Evolutionary conservation across 2,888 invertebrate species (phyloP).

Genomic region (Seira sanloemensis): DNA sequence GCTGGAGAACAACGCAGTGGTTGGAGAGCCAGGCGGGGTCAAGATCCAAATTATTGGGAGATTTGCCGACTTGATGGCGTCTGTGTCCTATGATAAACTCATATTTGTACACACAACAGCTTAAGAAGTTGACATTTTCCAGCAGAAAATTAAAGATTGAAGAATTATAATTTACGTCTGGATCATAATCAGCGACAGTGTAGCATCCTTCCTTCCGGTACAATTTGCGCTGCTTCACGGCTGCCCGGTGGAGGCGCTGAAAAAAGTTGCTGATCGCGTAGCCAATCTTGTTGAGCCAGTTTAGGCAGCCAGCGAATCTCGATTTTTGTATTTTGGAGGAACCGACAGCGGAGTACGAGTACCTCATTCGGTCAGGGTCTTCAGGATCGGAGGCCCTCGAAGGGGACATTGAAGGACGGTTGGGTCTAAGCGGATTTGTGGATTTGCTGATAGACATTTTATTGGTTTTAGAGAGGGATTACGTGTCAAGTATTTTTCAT

Average conservation of each 20-base stretch:
- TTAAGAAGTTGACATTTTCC: neutral
- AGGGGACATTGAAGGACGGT: too few relatives aligned
- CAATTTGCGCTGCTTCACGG: neutral
- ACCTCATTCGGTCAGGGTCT: too few relatives aligned
- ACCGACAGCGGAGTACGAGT: too few relatives aligned
- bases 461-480: too few relatives aligned
- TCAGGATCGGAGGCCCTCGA: too few relatives aligned
- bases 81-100: constrained; percentile 30
- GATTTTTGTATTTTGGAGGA: too few relatives aligned
- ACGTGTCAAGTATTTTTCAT: too few relatives aligned
- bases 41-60: constrained; percentile 48
- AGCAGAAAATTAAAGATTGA: neutral
- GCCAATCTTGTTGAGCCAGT: too few relatives aligned
- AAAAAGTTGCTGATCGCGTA: constrained; percentile 1
- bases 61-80: constrained; percentile 15
- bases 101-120: neutral
- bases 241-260: neutral
- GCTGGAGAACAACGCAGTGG: constrained; percentile 25
- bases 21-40: constrained; percentile 37
- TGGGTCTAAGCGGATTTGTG: too few relatives aligned
- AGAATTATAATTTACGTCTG: constrained; percentile 20
- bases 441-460: too few relatives aligned
- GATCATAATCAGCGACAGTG: constrained; percentile 34
- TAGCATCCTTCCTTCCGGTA: constrained; percentile 35
- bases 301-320: too few relatives aligned